Conservation (phyloP, 2,797 vertebrate species). For the Notamacropus eugenii region DNA sequence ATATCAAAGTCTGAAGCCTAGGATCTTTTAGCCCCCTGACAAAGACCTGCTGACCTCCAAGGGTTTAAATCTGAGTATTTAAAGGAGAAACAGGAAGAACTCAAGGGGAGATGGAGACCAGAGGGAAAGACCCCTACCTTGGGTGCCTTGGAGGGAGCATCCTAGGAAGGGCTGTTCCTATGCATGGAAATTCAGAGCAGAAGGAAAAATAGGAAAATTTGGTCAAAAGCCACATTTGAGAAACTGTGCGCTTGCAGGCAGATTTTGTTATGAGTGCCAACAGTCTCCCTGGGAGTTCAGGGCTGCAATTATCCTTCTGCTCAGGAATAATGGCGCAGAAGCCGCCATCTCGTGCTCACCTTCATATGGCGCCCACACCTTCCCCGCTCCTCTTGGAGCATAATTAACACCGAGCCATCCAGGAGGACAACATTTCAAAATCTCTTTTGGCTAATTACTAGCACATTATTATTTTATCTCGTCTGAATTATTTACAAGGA, state of each 20-base stretch:
- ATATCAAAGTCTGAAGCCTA: background rate
- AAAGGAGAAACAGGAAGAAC: conserved; percentile 34
- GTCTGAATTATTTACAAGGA: conserved; percentile 74
- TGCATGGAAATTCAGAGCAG: background rate
- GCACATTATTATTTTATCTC: conserved; percentile 72
- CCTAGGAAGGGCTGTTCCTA: background rate
- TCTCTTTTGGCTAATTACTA: conserved; percentile 62
- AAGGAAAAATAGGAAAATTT: conserved; percentile 12
- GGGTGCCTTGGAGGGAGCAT: background rate
- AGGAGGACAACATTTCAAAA: background rate
- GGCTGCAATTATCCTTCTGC: background rate
- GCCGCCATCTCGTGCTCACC: background rate
- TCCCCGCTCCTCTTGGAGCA: background rate
- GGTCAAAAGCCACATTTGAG: background rate
- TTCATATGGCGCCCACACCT: fast-evolving
- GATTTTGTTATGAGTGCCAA: background rate
- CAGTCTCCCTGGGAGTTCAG: background rate
- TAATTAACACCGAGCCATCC: fast-evolving
- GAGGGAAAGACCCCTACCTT: background rate
- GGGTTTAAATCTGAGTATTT: background rate
- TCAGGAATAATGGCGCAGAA: background rate
- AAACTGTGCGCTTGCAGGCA: background rate
- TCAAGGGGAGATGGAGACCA: background rate
- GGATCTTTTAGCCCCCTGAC: background rate
- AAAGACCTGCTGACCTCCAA: background rate